Evolutionary conservation across 2,113 vertebrate genomes (phyloP).

Genomic region (Salvelinus alpinus): DNA sequence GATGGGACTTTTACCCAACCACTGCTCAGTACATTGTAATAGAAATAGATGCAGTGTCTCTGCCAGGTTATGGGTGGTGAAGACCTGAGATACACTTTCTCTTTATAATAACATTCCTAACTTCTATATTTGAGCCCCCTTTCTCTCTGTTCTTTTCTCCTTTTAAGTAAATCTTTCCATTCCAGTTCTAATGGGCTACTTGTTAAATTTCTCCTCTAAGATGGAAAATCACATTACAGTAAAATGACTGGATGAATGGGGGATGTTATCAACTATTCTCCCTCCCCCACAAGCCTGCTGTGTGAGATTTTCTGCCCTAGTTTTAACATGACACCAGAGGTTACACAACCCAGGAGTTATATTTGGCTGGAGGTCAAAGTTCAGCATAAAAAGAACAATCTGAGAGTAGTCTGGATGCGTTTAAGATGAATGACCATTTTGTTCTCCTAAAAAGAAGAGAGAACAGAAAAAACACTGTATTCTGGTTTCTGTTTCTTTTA

Average conservation of each 20-base stretch:
- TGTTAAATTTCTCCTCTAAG: too few species aligned
- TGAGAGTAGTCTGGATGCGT: conserved; percentile 30
- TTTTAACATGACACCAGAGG: conserved; percentile 12
- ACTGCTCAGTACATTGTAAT: too few species aligned
- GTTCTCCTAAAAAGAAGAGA: conserved; percentile 23
- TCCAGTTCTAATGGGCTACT: too few species aligned
- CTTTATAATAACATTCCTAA: too few species aligned
- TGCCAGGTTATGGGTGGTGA: too few species aligned
- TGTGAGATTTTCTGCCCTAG: conserved; percentile 19
- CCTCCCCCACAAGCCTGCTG: background rate
- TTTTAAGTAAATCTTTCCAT: too few species aligned
- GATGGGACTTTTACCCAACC: too few species aligned
- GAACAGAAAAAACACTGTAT: conserved; percentile 7
- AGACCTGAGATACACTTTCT: too few species aligned
- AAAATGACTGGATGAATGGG: background rate
- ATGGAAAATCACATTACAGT: background rate
- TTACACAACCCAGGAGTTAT: conserved; percentile 13
- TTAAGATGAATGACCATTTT: conserved; percentile 39
- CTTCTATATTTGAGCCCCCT: too few species aligned
- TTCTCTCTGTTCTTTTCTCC: too few species aligned
- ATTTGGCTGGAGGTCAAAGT: conserved; percentile 31
- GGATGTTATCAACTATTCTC: background rate
- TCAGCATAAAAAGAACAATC: conserved; percentile 7
- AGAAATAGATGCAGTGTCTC: too few species aligned
- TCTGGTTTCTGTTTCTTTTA: background rate